These are phyloP conservation scores for Drosophila nebulosa DNA, from an alignment of 1,140 invertebrate species.

Conservation along the genomic window DNA sequence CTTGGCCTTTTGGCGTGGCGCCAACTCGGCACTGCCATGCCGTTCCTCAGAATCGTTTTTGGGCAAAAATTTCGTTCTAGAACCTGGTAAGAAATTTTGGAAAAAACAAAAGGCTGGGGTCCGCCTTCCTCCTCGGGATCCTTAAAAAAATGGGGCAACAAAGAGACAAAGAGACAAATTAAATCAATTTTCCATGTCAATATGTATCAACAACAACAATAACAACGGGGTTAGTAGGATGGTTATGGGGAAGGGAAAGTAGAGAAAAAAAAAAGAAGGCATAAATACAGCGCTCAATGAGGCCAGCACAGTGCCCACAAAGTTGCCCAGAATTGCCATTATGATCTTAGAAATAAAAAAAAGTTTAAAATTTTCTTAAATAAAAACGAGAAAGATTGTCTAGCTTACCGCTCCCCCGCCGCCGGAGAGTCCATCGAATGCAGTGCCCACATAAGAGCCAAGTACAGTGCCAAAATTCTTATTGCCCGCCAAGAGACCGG, in stretches of 20 bases:
- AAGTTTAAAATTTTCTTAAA: background rate
- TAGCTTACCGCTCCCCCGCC: slow-evolving; percentile 82
- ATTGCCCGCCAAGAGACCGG: slow-evolving; percentile 78
- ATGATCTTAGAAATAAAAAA: slow-evolving; percentile 46
- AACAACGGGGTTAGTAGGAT: slow-evolving; percentile 39
- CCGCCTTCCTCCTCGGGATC: slow-evolving; percentile 78
- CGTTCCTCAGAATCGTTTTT: slow-evolving; percentile 48
- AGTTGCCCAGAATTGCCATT: slow-evolving; percentile 81
- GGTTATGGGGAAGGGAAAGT: slow-evolving; percentile 3
- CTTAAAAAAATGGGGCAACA: slow-evolving; percentile 21
- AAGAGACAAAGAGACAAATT: background rate
- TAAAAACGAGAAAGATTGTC: background rate
- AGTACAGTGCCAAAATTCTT: slow-evolving; percentile 82
- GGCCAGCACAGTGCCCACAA: slow-evolving; percentile 75
- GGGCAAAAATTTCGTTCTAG: slow-evolving; percentile 64
- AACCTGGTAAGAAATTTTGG: slow-evolving; percentile 66
- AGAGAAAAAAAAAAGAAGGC: background rate
- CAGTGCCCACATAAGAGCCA: slow-evolving; percentile 81
- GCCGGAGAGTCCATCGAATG: slow-evolving; percentile 82
- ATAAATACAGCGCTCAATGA: slow-evolving; percentile 80
- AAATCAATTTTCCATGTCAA: no score
- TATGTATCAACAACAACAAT: no score
- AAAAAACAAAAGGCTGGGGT: slow-evolving; percentile 65
- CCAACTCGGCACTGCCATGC: slow-evolving; percentile 45
- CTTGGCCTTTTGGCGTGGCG: slow-evolving; percentile 40